Conservation (phyloP, 2,888 invertebrate genomes). For the Bellardia pandia region DNA sequence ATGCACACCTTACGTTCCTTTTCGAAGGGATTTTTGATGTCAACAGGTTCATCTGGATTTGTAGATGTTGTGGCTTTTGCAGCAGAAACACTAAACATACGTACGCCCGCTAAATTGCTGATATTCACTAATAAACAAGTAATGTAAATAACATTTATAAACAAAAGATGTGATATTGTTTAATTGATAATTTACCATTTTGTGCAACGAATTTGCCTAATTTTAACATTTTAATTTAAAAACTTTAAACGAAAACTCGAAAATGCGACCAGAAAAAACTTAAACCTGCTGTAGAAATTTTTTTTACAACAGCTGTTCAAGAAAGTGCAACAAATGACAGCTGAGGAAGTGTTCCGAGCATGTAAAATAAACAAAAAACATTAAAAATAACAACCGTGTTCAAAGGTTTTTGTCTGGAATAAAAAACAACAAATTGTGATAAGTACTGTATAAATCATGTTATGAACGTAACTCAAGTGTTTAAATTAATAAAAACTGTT, state of each 20-base stretch:
- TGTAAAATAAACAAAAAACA: too few species aligned
- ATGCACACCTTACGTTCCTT: slow-evolving; percentile 90
- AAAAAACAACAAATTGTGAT: neutral
- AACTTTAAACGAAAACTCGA: neutral
- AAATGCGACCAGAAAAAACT: neutral
- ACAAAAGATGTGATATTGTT: neutral
- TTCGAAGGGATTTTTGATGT: slow-evolving; percentile 92
- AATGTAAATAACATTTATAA: neutral
- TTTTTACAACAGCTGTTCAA: slow-evolving; percentile 27
- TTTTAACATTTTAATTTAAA: slow-evolving; percentile 47
- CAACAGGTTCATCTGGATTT: slow-evolving; percentile 82
- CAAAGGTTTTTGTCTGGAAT: slow-evolving; percentile 12
- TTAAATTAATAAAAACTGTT: too few species aligned
- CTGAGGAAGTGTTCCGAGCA: slow-evolving; percentile 30
- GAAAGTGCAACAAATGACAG: neutral
- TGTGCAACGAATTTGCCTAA: slow-evolving; percentile 62
- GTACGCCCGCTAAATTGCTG: slow-evolving; percentile 51
- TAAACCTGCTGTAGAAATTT: neutral
- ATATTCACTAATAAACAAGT: slow-evolving; percentile 56
- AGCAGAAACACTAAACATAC: slow-evolving; percentile 65
- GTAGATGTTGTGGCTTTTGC: neutral
- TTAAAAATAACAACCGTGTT: neutral
- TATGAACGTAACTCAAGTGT: neutral
- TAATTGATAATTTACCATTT: slow-evolving; percentile 75
- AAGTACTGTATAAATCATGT: slow-evolving; percentile 7